Conservation (phyloP, 2,113 vertebrate genomes). For the Carassius gibelio region DNA sequence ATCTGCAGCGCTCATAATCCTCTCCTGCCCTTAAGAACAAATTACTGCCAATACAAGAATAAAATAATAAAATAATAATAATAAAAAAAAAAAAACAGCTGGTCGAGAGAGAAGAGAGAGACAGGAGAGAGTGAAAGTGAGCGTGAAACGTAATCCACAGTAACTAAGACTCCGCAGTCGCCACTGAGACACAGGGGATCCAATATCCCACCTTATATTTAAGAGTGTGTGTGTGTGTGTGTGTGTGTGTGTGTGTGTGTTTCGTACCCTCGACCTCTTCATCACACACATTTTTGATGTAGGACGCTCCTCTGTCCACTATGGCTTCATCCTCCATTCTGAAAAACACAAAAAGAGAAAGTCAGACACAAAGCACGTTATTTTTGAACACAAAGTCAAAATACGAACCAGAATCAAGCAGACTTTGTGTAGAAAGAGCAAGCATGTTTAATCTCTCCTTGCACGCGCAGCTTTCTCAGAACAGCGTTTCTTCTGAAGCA, state of each 20-base stretch:
- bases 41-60: slow-evolving; percentile 15
- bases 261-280: slow-evolving; percentile 96
- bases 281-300: slow-evolving; percentile 93
- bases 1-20: slow-evolving; percentile 43
- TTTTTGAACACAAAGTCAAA: background rate
- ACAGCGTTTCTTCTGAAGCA: background rate
- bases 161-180: background rate
- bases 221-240: background rate
- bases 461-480: background rate
- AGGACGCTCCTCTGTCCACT: slow-evolving; percentile 93
- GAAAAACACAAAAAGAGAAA: slow-evolving; percentile 11
- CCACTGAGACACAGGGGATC: background rate
- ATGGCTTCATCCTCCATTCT: slow-evolving; percentile 94
- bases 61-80: no score
- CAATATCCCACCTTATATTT: slow-evolving; percentile 6
- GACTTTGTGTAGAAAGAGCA: background rate
- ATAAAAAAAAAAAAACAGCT: background rate
- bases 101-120: background rate
- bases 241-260: slow-evolving; percentile 13
- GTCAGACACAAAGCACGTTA: background rate
- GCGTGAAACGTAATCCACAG: slow-evolving; percentile 14
- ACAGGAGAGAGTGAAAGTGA: slow-evolving; percentile 29
- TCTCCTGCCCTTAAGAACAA: background rate
- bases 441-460: background rate
- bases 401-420: background rate